Evolutionary conservation across 2,797 vertebrate genomes (phyloP).

Genomic region (Danio aesculapii): DNA sequence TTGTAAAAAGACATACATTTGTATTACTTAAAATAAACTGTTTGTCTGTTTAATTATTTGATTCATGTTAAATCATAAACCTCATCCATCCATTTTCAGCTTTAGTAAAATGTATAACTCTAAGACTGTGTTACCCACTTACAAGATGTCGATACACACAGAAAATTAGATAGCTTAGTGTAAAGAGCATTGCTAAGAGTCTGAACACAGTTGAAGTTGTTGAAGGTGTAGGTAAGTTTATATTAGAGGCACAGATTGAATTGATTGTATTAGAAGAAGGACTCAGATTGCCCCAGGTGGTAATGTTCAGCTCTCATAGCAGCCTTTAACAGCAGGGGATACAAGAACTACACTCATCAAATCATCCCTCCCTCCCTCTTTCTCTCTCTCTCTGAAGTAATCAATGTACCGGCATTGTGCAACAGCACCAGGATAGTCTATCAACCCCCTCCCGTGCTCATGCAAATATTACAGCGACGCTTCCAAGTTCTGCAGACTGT

Average conservation of each 20-base stretch:
- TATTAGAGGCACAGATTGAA: slow-evolving; percentile 35
- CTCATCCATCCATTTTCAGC: background rate
- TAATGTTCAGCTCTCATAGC: slow-evolving; percentile 59
- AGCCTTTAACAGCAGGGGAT: slow-evolving; percentile 63
- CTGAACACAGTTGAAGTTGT: slow-evolving; percentile 27
- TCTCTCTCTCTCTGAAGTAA: slow-evolving; percentile 59
- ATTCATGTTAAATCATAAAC: background rate
- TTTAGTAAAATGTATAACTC: background rate
- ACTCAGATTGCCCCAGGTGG: slow-evolving; percentile 55
- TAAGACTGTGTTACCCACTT: background rate
- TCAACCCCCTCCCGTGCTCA: slow-evolving; percentile 64
- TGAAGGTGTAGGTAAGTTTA: slow-evolving; percentile 40
- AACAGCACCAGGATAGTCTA: slow-evolving; percentile 60
- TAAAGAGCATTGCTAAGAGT: slow-evolving; percentile 1
- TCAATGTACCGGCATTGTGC: slow-evolving; percentile 61
- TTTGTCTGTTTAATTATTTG: background rate
- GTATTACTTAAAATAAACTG: background rate
- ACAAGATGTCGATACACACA: background rate
- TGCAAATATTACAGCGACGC: slow-evolving; percentile 60
- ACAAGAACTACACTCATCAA: slow-evolving; percentile 63
- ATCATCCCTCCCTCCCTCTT: slow-evolving; percentile 55
- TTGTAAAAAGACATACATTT: background rate
- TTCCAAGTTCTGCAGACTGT: slow-evolving; percentile 51
- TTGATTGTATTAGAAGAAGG: slow-evolving; percentile 48
- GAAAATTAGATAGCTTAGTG: background rate